Conservation (phyloP, 2,888 invertebrate genomes). For the Osedax frankpressi region DNA sequence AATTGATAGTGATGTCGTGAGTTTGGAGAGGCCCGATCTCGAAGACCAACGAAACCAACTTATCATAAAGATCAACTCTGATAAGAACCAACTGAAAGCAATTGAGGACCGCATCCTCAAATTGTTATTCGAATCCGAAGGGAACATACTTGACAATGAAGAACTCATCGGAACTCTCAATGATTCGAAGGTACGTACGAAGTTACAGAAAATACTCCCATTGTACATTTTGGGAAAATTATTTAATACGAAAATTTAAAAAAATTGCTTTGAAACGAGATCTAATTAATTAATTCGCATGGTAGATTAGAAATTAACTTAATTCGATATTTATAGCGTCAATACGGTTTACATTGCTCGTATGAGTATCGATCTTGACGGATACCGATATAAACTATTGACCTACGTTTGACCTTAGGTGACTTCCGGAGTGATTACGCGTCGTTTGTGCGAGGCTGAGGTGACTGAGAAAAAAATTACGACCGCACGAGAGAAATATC, state of each 20-base stretch:
- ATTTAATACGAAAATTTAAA: too few relatives aligned
- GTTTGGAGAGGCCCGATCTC: slow-evolving; percentile 47
- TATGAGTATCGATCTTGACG: too few relatives aligned
- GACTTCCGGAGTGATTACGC: slow-evolving; percentile 44
- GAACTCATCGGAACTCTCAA: slow-evolving; percentile 47
- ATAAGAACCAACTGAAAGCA: slow-evolving; percentile 46
- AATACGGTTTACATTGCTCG: too few relatives aligned
- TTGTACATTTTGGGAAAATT: too few relatives aligned
- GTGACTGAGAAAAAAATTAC: slow-evolving; percentile 45
- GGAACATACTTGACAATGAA: slow-evolving; percentile 47
- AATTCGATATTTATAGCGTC: not conserved
- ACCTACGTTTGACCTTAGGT: too few relatives aligned
- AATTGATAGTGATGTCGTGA: slow-evolving; percentile 43
- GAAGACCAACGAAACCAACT: slow-evolving; percentile 47
- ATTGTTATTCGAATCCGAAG: slow-evolving; percentile 47
- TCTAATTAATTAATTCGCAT: too few relatives aligned
- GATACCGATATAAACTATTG: too few relatives aligned
- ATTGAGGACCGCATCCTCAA: slow-evolving; percentile 47
- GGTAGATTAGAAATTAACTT: not conserved
- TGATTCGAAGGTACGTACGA: slow-evolving; percentile 49
- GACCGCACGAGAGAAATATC: slow-evolving; percentile 44
- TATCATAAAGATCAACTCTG: slow-evolving; percentile 45
- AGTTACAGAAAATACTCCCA: too few relatives aligned
- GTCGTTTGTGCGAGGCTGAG: slow-evolving; percentile 45
- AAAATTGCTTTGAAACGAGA: too few relatives aligned